Evolutionary conservation across 2,113 vertebrate species (phyloP).

Genomic region (Perca schrenkii): DNA sequence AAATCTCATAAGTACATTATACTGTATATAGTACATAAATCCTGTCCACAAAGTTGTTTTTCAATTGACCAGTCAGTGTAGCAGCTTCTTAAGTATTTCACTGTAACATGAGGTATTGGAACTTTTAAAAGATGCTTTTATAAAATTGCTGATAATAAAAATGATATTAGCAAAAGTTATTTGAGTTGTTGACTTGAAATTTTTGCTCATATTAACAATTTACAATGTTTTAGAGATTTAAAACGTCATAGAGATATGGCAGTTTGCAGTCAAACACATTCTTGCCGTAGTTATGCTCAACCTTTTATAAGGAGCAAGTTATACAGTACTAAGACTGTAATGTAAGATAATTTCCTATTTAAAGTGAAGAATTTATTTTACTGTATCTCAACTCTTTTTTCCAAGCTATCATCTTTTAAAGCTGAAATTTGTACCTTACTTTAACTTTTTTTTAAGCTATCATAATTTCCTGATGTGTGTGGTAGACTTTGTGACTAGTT

Average conservation of each 20-base stretch:
- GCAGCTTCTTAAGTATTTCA: conserved; percentile 21
- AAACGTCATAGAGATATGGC: background rate
- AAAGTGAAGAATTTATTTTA: too few species aligned
- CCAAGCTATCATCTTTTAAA: conserved; percentile 2
- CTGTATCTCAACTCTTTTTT: too few species aligned
- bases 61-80: conserved; percentile 4
- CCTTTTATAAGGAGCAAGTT: background rate
- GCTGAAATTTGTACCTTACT: background rate
- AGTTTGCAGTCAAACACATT: conserved; percentile 6
- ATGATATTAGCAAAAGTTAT: background rate
- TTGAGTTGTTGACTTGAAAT: background rate
- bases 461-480: background rate
- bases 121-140: conserved; percentile 37
- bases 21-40: background rate
- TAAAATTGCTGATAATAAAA: conserved; percentile 26
- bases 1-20: background rate
- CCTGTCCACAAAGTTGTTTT: background rate
- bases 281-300: background rate
- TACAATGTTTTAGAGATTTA: conserved; percentile 1
- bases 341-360: background rate
- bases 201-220: background rate
- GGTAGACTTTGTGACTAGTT: background rate
- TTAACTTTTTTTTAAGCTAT: background rate
- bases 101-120: conserved; percentile 40
- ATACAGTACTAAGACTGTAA: conserved; percentile 30